A percentile compares a stretch with the other conserved stretches of the same genome.
These are phyloP conservation scores for Lasius platythorax DNA, from an alignment of 2,888 invertebrate species.

Conservation along the genomic window DNA sequence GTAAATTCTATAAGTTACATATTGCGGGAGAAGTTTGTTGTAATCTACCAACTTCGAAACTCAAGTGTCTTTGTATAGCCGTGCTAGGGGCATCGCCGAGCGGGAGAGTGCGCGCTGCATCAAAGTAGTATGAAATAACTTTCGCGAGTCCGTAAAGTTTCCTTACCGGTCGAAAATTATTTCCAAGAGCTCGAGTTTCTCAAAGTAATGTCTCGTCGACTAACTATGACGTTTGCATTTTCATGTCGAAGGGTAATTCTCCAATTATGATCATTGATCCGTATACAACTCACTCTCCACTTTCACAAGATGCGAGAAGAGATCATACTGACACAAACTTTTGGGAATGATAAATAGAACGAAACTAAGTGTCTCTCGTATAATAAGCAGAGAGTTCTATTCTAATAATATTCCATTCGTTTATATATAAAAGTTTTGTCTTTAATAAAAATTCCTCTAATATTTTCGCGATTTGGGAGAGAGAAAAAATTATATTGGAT, in stretches of 20 bases:
- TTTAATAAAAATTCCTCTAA: background rate
- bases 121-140: conserved; percentile 67
- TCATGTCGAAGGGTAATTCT: conserved; percentile 10
- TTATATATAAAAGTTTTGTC: background rate
- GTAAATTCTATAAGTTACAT: conserved; percentile 54
- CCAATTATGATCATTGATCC: conserved; percentile 14
- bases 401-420: background rate
- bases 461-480: background rate
- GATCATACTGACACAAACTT: background rate
- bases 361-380: background rate
- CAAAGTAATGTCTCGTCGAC: conserved; percentile 35
- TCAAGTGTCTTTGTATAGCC: conserved; percentile 62
- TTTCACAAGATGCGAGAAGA: background rate
- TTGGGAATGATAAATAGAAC: background rate
- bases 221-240: conserved; percentile 30
- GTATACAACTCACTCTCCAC: background rate
- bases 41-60: conserved; percentile 65
- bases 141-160: conserved; percentile 67
- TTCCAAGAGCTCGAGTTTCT: conserved; percentile 44
- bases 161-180: conserved; percentile 49
- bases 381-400: background rate
- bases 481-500: background rate
- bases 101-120: conserved; percentile 51
- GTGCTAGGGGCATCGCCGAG: conserved; percentile 52
- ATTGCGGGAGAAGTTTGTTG: conserved; percentile 45